Evolutionary conservation across 2,113 vertebrate species (phyloP).

Genomic region (Herpetotheres cachinnans): DNA sequence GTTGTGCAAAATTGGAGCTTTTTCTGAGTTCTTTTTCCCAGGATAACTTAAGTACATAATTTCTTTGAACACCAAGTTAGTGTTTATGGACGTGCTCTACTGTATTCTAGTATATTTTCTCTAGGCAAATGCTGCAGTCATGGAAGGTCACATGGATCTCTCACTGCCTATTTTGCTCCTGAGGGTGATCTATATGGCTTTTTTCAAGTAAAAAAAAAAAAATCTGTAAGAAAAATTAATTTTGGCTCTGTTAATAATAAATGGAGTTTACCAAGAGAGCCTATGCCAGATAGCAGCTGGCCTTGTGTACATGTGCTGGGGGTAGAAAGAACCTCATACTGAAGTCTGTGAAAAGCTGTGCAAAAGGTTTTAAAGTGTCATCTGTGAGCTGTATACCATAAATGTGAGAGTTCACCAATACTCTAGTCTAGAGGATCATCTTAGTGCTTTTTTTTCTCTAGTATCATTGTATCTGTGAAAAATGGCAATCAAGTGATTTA

Average conservation of each 20-base stretch:
- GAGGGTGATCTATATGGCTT: background rate
- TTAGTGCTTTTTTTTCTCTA: background rate
- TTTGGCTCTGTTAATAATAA: constrained; percentile 31
- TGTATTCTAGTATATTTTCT: constrained; percentile 30
- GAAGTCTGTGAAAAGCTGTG: background rate
- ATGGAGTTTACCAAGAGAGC: constrained; percentile 2
- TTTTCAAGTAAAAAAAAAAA: constrained; percentile 4
- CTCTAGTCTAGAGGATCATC: background rate
- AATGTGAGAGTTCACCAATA: background rate
- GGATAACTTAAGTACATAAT: background rate
- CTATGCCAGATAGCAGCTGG: background rate
- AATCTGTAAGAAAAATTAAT: background rate
- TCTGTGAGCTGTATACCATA: background rate
- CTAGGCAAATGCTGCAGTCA: constrained; percentile 13
- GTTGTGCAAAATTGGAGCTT: constrained; percentile 9
- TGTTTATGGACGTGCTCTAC: constrained; percentile 28
- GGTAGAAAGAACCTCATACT: background rate
- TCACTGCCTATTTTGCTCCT: constrained; percentile 55
- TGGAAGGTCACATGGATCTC: constrained; percentile 42
- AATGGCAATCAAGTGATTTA: background rate
- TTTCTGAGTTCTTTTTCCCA: background rate
- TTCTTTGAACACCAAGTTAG: background rate
- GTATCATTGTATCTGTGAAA: background rate
- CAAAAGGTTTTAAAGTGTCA: background rate
- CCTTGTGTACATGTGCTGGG: background rate